Evolutionary conservation across 2,797 vertebrate species (phyloP).

Genomic region (Sylvia borin): DNA sequence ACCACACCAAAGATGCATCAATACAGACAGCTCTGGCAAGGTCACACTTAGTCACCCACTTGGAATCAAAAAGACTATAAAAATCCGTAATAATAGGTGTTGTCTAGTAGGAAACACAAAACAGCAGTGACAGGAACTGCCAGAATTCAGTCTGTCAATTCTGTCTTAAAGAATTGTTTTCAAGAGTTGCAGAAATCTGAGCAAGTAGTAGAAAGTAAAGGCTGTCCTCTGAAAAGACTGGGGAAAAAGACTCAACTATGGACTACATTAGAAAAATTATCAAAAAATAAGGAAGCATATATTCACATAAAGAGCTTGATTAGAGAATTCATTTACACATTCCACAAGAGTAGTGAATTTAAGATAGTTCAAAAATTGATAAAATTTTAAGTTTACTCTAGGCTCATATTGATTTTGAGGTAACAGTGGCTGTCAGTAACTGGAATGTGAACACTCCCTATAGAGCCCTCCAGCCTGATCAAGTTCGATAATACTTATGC

Average conservation of each 20-base stretch:
- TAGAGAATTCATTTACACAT: not conserved
- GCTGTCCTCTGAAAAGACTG: not conserved
- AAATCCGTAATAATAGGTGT: not conserved
- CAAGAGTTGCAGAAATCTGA: not conserved
- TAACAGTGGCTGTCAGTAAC: not conserved
- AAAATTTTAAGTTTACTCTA: not conserved
- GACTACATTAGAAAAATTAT: not conserved
- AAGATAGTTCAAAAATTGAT: not conserved
- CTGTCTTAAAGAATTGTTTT: not conserved
- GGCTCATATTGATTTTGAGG: not conserved
- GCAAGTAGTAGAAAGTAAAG: not conserved
- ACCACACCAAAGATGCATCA: not conserved
- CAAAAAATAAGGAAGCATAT: not conserved
- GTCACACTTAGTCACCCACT: not conserved
- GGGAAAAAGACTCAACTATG: accelerated
- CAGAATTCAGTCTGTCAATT: not conserved
- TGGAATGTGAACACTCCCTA: not conserved
- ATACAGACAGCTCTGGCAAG: not conserved
- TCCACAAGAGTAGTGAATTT: not conserved
- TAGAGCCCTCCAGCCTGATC: not conserved
- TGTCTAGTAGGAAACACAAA: not conserved
- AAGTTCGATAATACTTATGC: not conserved
- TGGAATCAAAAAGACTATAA: not conserved
- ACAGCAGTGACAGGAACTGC: not conserved
- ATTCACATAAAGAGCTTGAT: not conserved